Evolutionary conservation across 2,113 vertebrate species (phyloP).

Genomic region (Dipodomys merriami): DNA sequence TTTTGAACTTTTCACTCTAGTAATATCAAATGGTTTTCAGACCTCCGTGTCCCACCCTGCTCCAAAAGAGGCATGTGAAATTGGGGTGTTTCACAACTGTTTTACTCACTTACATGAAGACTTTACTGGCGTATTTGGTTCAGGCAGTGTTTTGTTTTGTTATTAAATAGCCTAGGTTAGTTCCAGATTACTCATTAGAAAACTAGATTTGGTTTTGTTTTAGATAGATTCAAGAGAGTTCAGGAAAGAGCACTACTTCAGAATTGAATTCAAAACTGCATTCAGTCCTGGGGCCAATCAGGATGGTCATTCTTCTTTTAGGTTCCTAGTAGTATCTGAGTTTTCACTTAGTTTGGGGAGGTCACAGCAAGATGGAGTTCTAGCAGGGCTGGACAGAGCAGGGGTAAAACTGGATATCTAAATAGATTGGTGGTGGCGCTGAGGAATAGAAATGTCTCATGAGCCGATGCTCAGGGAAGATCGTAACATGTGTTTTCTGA

Average conservation of each 20-base stretch:
- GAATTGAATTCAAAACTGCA: slow-evolving; percentile 50
- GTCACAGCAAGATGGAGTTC: not conserved
- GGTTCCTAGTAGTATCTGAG: not conserved
- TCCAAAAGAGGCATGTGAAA: not conserved
- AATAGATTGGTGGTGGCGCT: slow-evolving; percentile 45
- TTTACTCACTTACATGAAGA: not conserved
- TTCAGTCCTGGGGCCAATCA: slow-evolving; percentile 12
- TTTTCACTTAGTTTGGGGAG: slow-evolving; percentile 22
- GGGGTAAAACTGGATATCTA: slow-evolving; percentile 10
- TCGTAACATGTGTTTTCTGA: slow-evolving; percentile 71
- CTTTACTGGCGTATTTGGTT: not conserved
- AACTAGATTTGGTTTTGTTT: slow-evolving; percentile 50
- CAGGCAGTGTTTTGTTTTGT: not conserved
- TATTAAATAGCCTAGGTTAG: slow-evolving; percentile 1
- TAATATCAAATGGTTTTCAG: slow-evolving; percentile 20
- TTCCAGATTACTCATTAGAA: slow-evolving; percentile 41
- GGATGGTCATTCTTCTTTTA: not conserved
- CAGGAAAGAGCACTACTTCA: not conserved
- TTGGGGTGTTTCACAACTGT: not conserved
- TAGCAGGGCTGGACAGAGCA: slow-evolving; percentile 21
- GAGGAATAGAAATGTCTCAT: slow-evolving; percentile 69
- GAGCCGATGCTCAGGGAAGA: slow-evolving; percentile 30
- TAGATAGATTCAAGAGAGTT: not conserved
- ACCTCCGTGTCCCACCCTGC: accelerated
- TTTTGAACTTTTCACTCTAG: slow-evolving; percentile 6